Evolutionary conservation across 2,113 vertebrate species (phyloP), one percentile per base, ranked within the genome.

Genomic region (Ceuthmochares aereus): DNA sequence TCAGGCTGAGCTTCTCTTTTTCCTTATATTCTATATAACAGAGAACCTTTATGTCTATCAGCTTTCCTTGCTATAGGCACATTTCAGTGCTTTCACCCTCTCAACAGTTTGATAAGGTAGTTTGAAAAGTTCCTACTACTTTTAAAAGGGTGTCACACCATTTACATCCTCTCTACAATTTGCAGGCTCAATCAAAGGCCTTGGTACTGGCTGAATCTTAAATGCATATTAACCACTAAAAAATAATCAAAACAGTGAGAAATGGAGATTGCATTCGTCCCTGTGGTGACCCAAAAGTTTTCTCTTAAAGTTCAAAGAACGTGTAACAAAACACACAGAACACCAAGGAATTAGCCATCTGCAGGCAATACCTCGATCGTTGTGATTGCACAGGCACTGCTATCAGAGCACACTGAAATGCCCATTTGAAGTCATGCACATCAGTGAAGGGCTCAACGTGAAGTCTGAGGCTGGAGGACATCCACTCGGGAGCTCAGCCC

Each of bases 351-450:
- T 30, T 26, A 20, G 76, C 32, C 42, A 34, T 17, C 29, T 26
- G 1, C 8, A 13, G 49, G 43, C 8, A 26, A 15, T 58, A 75
- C 30, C 25, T 27, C 10, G 17, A 6, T 25, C 18, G 6, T 4
- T 11, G 30, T 58, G 63, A 42, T 42, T 0, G 2, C 4, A 2
- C 12, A 27, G 19, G 7, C 1, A 2, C 34, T 49, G 55, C 60
- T 25, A 4, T 12, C 62, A 56, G 74, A 51, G 55, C 21, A 27
- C 22, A 7, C 10, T 10, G 12, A 90, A 43, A 54, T 20, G 9
- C 29, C 26, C 5, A 1, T 2, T 17, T 8, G 40, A 32, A 59
- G 36, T 11, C 6, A 2, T 12, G 14, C 15, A 5, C 1, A 2
- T 40, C 30, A 30, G 34, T 3, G 25, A 56, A 75, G 63, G n/a